Evolutionary conservation across 1,140 invertebrate genomes (phyloP).

Genomic region (Habropoda laboriosa): DNA sequence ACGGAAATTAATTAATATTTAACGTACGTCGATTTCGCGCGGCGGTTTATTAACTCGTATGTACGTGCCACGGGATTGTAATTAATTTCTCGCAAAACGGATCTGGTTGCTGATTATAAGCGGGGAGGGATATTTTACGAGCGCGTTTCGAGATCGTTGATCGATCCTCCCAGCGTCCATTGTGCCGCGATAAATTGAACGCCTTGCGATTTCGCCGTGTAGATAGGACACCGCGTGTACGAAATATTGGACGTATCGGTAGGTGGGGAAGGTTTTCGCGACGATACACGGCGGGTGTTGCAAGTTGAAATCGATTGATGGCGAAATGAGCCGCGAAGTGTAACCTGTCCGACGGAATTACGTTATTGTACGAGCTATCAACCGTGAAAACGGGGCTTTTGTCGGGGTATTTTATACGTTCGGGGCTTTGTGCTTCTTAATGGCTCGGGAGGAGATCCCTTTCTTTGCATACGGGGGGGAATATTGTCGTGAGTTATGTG

Average conservation of each 20-base stretch:
- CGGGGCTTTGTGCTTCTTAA: no score
- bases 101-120: background rate
- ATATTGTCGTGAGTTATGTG: no score
- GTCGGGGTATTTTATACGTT: no score
- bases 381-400: background rate
- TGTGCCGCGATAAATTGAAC: background rate
- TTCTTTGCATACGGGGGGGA: no score
- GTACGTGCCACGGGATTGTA: background rate
- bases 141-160: background rate
- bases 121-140: background rate
- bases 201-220: background rate
- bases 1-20: conserved; percentile 31
- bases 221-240: background rate
- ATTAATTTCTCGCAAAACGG: background rate
- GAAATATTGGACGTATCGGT: background rate
- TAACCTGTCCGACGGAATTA: background rate
- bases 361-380: conserved; percentile 10
- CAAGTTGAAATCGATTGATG: background rate
- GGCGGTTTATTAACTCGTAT: background rate
- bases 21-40: background rate
- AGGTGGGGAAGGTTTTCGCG: background rate
- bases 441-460: no score
- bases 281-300: background rate
- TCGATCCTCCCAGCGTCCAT: background rate
- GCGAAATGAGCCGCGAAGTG: background rate